These are phyloP conservation scores for Nemopilema nomurai DNA, from an alignment of 30 jellyfish, hydroid and myxozoan species.

Conservation along the genomic window DNA sequence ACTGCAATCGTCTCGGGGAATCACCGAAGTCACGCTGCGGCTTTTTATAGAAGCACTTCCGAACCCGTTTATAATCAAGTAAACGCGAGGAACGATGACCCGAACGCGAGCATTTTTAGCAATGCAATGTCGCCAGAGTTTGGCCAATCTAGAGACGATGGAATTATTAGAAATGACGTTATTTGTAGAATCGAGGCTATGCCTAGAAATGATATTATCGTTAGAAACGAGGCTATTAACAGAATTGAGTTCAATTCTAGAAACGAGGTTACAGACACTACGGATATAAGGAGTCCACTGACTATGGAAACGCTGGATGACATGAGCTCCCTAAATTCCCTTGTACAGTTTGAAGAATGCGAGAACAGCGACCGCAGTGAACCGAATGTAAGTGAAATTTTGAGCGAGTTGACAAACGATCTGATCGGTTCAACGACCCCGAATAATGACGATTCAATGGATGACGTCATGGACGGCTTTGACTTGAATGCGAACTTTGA, in stretches of 20 bases:
- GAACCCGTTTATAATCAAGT: background rate
- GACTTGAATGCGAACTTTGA: slow-evolving; percentile 52
- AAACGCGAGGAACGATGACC: background rate
- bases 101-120: background rate
- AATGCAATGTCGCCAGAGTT: background rate
- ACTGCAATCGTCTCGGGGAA: background rate
- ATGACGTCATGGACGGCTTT: slow-evolving; percentile 8
- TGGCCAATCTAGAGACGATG: slow-evolving; percentile 1
- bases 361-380: slow-evolving; percentile 1
- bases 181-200: background rate
- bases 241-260: background rate
- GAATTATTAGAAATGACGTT: background rate
- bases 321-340: background rate
- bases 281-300: background rate
- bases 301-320: background rate
- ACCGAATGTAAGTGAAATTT: background rate
- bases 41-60: background rate
- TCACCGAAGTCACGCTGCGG: background rate
- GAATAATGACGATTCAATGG: background rate
- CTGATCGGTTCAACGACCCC: slow-evolving; percentile 29
- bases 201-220: background rate
- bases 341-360: background rate
- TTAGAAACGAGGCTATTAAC: slow-evolving; percentile 11
- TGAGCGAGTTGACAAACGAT: slow-evolving; percentile 13
- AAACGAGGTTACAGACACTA: background rate